Base-by-base conservation (phyloP, 2,888 invertebrate genomes). In the Eristalinus sepulchralis region DNA sequence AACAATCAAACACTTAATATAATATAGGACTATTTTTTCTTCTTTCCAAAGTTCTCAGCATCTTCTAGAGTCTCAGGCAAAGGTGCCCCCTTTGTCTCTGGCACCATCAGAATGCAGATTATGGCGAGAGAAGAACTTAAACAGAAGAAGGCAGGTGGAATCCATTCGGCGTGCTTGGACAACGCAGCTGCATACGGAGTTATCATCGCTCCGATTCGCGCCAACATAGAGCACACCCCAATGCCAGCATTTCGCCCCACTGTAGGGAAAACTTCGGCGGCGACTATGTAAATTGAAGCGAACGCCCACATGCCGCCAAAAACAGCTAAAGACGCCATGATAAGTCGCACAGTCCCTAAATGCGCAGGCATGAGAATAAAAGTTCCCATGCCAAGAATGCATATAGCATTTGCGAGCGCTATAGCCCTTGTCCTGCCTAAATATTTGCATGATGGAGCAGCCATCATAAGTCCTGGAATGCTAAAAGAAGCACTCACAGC, bases 211-310 rank as follows among this genome's bases (percentile, higher is more conserved):
- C 97, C 97, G 86, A 97, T 93, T 90, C 97, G 94, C 0, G 97
- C 97, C 82, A 95, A 95, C 93, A 97, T 96, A 0, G 97, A 97
- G 20, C 96, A 95, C 17, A 96, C 93, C 5, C 97, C 97, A 71
- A 97, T 96, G 0, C 96, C 97, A 33, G 96, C 95, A 90, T 97
- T 97, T 67, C 97, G 94, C 0, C 97, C 95, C 3, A 96, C 95
- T 0, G 97, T 97, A 0, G 97, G 97, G 91, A 97, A 97, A 17
- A 97, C 91, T 92, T 97, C 97, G 0, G 97, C 96, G 0, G 96
- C 96, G 91, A 96, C 97, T 33, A 97, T 94, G 91, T 97, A 97
- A 31, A 96, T 95, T 0, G 96, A 95, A 1, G 97, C 96, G 90
- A 97, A 97, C 2, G 95, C 94, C 68, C 96, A 94, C 22, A 96